Evolutionary conservation across 2,888 invertebrate genomes (phyloP).

Genomic region (Trichacis sp.): DNA sequence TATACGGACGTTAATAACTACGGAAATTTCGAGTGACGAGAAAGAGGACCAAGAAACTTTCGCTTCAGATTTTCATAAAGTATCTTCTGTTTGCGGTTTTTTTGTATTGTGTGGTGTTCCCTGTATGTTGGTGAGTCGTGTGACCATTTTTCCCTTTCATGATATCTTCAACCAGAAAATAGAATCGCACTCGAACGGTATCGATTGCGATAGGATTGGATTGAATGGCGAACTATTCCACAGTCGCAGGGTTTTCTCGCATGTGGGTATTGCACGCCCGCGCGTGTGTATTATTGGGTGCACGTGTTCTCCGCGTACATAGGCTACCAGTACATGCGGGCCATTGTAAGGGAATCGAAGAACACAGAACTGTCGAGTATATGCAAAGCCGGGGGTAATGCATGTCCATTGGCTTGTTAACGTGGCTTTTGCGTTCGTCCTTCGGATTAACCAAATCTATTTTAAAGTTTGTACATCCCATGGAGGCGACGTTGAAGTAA

Average conservation of each 20-base stretch:
- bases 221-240: slow-evolving; percentile 33
- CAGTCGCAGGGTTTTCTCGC: slow-evolving; percentile 15
- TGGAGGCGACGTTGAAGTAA: slow-evolving; percentile 29
- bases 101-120: too few relatives aligned
- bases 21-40: too few relatives aligned
- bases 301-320: slow-evolving; percentile 13
- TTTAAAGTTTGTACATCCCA: slow-evolving; percentile 39
- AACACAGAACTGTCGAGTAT: slow-evolving; percentile 37
- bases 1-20: too few relatives aligned
- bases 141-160: too few relatives aligned
- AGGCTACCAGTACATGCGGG: slow-evolving; percentile 33
- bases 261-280: neutral
- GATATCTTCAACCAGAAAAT: too few relatives aligned
- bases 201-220: slow-evolving; percentile 37
- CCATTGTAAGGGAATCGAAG: slow-evolving; percentile 42
- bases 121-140: too few relatives aligned
- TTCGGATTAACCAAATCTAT: slow-evolving; percentile 40
- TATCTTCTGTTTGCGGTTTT: too few relatives aligned
- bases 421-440: slow-evolving; percentile 42
- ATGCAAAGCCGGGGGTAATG: slow-evolving; percentile 40
- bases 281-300: slow-evolving; percentile 3
- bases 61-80: too few relatives aligned
- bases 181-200: slow-evolving; percentile 18
- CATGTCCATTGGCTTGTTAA: slow-evolving; percentile 43
- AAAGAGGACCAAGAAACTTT: too few relatives aligned